Evolutionary conservation across 2,797 vertebrate species (phyloP).

Genomic region (Acomys russatus): DNA sequence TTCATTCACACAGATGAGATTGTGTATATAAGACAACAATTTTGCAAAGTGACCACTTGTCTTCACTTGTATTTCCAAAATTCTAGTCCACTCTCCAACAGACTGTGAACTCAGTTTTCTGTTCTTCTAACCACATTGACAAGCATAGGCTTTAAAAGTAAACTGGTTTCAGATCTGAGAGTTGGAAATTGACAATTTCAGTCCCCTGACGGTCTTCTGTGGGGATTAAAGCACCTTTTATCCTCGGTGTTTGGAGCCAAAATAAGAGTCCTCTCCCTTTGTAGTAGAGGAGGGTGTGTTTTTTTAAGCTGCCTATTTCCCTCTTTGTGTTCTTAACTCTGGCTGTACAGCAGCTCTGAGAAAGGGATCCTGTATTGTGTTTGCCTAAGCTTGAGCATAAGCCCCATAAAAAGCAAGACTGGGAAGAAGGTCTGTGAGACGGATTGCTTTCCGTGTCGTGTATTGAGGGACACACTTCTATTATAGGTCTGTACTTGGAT

Average conservation of each 20-base stretch:
- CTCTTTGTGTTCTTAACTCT: constrained; percentile 62
- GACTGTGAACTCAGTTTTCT: rapidly evolving
- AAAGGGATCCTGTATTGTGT: constrained; percentile 30
- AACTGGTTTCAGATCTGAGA: background rate
- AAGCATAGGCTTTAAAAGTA: background rate
- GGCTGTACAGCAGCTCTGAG: background rate
- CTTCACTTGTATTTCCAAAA: background rate
- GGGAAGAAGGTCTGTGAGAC: constrained; percentile 16
- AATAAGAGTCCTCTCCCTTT: constrained; percentile 20
- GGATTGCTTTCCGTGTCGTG: constrained; percentile 19
- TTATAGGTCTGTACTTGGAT: constrained; percentile 37
- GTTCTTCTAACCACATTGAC: background rate
- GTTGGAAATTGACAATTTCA: constrained; percentile 25
- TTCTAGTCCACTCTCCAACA: background rate
- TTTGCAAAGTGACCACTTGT: background rate
- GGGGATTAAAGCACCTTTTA: constrained; percentile 33
- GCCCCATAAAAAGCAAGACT: constrained; percentile 46
- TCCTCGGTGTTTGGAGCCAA: background rate
- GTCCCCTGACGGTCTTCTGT: constrained; percentile 34
- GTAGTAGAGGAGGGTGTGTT: background rate
- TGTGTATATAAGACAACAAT: background rate
- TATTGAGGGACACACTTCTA: constrained; percentile 51
- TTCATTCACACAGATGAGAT: background rate
- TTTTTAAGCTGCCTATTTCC: constrained; percentile 44
- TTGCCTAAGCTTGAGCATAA: constrained; percentile 5